Base-by-base conservation (phyloP, 2,113 vertebrate species). In the Bos indicus region DNA sequence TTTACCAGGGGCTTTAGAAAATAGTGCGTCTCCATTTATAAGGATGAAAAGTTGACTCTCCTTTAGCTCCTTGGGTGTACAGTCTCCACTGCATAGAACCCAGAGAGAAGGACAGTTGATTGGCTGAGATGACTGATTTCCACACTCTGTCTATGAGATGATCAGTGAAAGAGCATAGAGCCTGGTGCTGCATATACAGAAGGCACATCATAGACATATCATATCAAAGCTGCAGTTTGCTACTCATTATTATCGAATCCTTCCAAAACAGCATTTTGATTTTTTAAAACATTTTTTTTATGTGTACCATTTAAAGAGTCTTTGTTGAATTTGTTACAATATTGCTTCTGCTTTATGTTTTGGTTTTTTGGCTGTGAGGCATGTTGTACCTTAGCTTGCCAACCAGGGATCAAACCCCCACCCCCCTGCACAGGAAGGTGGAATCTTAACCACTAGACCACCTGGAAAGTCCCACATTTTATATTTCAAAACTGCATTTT, bases 401-500 rank as follows among this genome's bases (percentile, higher is more conserved):
- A 74, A 23, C 10, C 36, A 25, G 67, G 67, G 67, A 13, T 74
- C 19, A 40, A 74, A 74, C 21, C 19, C n/a, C 13, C 21, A 25
- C 1, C 11, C 10, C 0, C 36, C 36, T 23, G 21, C 19, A 13
- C 0, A 5, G 67, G 36, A 74, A 13, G 36, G 67, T 6, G 36
- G 67, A 40, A 10, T 40, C 67, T 40, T 74, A 74, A 74, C 36
- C 36, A 74, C 67, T 11, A 25, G 67, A 40, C 36, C 36, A 12
- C 36, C 67, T 0, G 10, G 36, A 36, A 40, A 25, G 67, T 40
- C 36, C 36, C 36, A 23, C 67, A 13, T 40, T 74, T 74, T 74
- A 40, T 40, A 40, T 89, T 88, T 84, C 0, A 0, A 71, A 94
- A 54, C 5, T 90, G 30, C 36, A 28, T 46, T 91, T 91, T 83